These are phyloP conservation scores for Coranthus polyacanthus DNA, from an alignment of 2,797 vertebrate genomes.

Conservation along the genomic window DNA sequence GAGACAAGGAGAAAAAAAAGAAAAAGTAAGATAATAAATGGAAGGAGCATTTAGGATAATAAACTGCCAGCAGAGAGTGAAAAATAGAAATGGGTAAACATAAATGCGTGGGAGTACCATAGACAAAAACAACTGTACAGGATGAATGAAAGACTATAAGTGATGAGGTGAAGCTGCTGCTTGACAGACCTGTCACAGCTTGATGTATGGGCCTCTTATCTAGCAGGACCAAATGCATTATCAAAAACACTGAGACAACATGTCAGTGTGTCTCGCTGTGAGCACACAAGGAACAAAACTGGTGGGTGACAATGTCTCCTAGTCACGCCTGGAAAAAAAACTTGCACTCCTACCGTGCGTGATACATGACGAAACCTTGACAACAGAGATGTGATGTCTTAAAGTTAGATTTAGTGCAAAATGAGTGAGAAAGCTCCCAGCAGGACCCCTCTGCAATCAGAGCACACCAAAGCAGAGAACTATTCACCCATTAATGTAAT, in stretches of 20 bases:
- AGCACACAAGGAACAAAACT: constrained; percentile 54
- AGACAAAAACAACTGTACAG: constrained; percentile 38
- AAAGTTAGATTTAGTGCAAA: constrained; percentile 51
- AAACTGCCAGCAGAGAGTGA: constrained; percentile 28
- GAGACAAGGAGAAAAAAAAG: constrained; percentile 37
- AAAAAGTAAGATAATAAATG: constrained; percentile 4
- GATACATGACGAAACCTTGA: constrained; percentile 46
- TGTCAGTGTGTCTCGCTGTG: constrained; percentile 65
- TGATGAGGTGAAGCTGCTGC: constrained; percentile 62
- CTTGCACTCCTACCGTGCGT: constrained; percentile 43
- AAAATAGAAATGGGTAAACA: constrained; percentile 53
- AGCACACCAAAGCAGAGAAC: constrained; percentile 36
- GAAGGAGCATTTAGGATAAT: constrained; percentile 42
- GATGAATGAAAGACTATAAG: constrained; percentile 48
- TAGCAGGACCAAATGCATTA: constrained; percentile 65
- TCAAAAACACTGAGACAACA: constrained; percentile 68
- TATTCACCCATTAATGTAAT: constrained; percentile 38
- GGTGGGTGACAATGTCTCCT: constrained; percentile 46
- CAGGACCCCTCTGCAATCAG: constrained; percentile 12
- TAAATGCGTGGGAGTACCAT: constrained; percentile 19
- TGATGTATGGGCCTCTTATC: constrained; percentile 69
- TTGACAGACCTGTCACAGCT: constrained; percentile 57
- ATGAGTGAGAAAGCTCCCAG: constrained; percentile 38
- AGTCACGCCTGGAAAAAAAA: constrained; percentile 44
- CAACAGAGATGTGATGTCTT: constrained; percentile 50